Conservation (phyloP, 2,797 vertebrate species). For the Ceryle rudis region DNA sequence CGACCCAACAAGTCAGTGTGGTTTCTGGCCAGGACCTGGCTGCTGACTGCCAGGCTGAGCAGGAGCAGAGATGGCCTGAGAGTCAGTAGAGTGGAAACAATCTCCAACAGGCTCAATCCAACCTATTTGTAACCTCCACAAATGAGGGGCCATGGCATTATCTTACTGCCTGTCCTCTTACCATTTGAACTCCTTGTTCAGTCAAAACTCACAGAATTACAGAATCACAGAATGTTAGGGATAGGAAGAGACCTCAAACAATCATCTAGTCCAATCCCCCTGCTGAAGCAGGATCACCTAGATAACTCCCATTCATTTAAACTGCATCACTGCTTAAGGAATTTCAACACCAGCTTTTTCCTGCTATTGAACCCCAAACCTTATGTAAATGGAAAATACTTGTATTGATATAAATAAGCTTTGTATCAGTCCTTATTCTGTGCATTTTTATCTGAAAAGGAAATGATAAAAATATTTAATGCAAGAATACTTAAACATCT, state of each 20-base stretch:
- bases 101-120: background rate
- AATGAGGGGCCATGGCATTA: fast-evolving
- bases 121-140: background rate
- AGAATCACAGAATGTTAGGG: too few relatives aligned
- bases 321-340: background rate
- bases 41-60: background rate
- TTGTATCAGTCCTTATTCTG: background rate
- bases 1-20: fast-evolving
- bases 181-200: background rate
- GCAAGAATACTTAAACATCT: background rate
- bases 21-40: background rate
- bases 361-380: background rate
- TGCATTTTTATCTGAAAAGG: background rate
- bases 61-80: background rate
- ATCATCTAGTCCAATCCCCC: too few relatives aligned
- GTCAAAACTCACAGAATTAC: too few relatives aligned
- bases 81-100: background rate
- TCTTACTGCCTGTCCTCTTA: background rate
- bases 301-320: background rate
- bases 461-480: background rate
- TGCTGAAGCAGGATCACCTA: too few relatives aligned
- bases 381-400: background rate
- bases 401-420: background rate
- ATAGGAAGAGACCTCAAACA: too few relatives aligned
- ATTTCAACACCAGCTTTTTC: background rate